Percentiles rank a stretch among this genome's conserved stretches.
These are phyloP conservation scores for Dromius quadrimaculatus DNA, from an alignment of 2,888 invertebrate species.

Conservation along the genomic window DNA sequence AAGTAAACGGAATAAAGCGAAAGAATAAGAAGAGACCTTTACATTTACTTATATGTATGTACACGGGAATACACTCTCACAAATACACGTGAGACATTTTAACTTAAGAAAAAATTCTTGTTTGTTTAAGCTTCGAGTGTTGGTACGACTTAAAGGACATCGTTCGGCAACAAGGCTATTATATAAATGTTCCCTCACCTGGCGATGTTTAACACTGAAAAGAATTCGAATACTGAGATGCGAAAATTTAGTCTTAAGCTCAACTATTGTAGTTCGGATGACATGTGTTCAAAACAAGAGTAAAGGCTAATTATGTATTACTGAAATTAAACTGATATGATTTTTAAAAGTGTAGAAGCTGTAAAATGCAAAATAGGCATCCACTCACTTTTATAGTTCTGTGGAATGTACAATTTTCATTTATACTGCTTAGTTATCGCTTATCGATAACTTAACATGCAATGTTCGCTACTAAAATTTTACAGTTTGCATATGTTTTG, in stretches of 20 bases:
- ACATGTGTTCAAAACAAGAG: too few relatives aligned
- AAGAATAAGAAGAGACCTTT: conserved; percentile 19
- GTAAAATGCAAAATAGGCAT: too few relatives aligned
- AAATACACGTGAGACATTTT: neutral
- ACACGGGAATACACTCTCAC: neutral
- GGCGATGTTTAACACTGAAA: conserved; percentile 14
- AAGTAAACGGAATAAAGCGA: conserved; percentile 1
- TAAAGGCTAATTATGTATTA: too few relatives aligned
- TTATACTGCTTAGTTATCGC: too few relatives aligned
- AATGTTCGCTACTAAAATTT: conserved; percentile 15
- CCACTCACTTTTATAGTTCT: too few relatives aligned
- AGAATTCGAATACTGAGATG: too few relatives aligned
- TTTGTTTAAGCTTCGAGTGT: neutral
- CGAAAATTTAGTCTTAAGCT: too few relatives aligned
- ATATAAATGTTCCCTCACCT: conserved; percentile 17
- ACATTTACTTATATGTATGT: too few relatives aligned
- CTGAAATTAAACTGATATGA: too few relatives aligned
- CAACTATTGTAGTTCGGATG: too few relatives aligned
- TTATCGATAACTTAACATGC: conserved; percentile 18
- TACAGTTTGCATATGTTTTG: neutral
- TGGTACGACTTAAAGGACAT: conserved; percentile 13
- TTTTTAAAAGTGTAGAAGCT: too few relatives aligned
- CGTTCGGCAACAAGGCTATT: neutral
- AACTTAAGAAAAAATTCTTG: neutral
- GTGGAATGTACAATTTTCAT: too few relatives aligned